Evolutionary conservation across 1,140 invertebrate genomes (phyloP), one percentile per base, ranked within the genome.

Genomic region (Drosophila kepulauana): DNA sequence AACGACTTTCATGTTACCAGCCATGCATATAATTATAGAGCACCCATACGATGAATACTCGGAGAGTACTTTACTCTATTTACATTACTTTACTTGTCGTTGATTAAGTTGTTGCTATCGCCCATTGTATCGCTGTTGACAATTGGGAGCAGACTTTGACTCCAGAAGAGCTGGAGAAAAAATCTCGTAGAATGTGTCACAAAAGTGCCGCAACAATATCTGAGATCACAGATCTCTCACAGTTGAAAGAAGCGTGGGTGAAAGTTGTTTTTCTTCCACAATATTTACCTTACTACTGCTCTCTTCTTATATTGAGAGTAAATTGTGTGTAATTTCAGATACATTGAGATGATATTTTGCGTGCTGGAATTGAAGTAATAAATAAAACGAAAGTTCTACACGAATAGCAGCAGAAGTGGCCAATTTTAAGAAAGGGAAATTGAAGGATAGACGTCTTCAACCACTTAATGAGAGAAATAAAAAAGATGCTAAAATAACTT

Each of bases 1-100:
- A 58, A 69, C 52, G 52, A 71, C 61, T 71, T 71, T 75, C 67
- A 41, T 73, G 54, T 33, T 52, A 11, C 25, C 46, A 57, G 15
- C 28, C 61, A 41, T 72, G 74, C 74, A 76, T 66, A 76, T 76
- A 56, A 76, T 76, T 76, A 72, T 65, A 41, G 35, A 63, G 57
- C 45, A 63, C 67, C 59, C 68, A 51, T 68, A 52, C 30, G 63
- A 59, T 15, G 15, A 57, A 16, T 28, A 28, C 43, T 41, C 35
- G 30, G 5, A 35, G 51, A 48, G 30, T 69, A 63, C 58, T 63
- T 25, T 49, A 28, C n/a, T 15, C 15, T 54, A 13, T 57, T 25
- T 49, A 28, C n/a, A n/a, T 54, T 54, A 13, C 13, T 54, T 65
- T 51, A n/a, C 28, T 64, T 43, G 64, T 46, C n/a, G 57, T 71